Evolutionary conservation across 2,113 vertebrate species (phyloP).

Genomic region (Cyprichromis sp.): DNA sequence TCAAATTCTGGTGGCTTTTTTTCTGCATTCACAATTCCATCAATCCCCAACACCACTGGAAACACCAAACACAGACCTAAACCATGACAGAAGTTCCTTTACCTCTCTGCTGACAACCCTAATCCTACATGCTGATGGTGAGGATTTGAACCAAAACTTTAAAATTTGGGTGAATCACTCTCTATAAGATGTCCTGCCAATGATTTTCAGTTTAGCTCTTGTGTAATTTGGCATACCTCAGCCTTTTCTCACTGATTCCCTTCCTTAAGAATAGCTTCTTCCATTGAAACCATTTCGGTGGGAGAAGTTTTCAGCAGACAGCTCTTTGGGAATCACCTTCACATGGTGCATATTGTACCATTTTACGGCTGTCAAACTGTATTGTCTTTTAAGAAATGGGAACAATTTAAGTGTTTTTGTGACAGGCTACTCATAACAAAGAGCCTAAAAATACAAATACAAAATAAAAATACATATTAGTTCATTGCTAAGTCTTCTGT

Average conservation of each 20-base stretch:
- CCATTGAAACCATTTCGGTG: neutral
- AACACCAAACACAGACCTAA: neutral
- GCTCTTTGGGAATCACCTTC: neutral
- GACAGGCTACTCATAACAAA: neutral
- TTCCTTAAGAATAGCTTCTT: neutral
- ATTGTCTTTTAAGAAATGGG: neutral
- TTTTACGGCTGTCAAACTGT: neutral
- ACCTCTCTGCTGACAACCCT: neutral
- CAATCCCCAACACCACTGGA: neutral
- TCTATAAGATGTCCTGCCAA: neutral
- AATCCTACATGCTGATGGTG: neutral
- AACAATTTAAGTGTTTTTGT: neutral
- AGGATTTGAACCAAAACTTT: neutral
- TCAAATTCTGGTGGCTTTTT: neutral
- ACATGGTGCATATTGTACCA: neutral
- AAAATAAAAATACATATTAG: neutral
- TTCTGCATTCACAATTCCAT: neutral
- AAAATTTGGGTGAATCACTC: neutral
- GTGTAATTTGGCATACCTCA: neutral
- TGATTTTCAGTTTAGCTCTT: neutral
- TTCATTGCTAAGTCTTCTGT: neutral
- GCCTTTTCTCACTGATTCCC: fast-evolving
- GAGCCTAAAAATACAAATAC: neutral
- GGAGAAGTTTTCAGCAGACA: neutral
- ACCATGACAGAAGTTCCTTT: neutral